phyloP scores from a whole-genome alignment of 2,888 invertebrate genomes.

The Ptychoptera contaminata region DNA sequence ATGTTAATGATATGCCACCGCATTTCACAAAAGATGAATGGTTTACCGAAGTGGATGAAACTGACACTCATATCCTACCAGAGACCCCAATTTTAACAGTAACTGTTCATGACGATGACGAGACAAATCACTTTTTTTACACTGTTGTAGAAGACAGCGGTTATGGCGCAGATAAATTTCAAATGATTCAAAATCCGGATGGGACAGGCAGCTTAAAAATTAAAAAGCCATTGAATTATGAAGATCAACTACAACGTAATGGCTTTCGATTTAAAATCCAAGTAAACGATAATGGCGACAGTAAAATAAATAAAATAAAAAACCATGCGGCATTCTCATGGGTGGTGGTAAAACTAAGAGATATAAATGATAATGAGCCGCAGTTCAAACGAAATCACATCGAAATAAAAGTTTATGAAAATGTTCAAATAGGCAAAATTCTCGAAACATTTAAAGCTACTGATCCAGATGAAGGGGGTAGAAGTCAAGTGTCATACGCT shows the following conservation, averaged over 20 bases:
- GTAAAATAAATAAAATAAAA: slow-evolving; percentile 67
- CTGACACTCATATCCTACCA: slow-evolving; percentile 78
- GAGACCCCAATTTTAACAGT: slow-evolving; percentile 90
- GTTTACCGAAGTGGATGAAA: slow-evolving; percentile 92
- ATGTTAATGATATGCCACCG: slow-evolving; percentile 97
- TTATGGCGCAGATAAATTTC: slow-evolving; percentile 91
- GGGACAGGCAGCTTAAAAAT: slow-evolving; percentile 90
- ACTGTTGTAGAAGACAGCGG: slow-evolving; percentile 89
- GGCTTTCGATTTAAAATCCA: slow-evolving; percentile 91
- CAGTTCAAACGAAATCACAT: slow-evolving; percentile 41
- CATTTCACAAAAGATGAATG: slow-evolving; percentile 92
- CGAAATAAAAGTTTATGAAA: slow-evolving; percentile 52
- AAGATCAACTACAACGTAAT: slow-evolving; percentile 86
- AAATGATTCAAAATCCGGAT: slow-evolving; percentile 91
- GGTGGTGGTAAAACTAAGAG: slow-evolving; percentile 33
- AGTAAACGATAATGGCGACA: slow-evolving; percentile 88
- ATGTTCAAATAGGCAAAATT: slow-evolving; percentile 51
- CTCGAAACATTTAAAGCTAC: slow-evolving; percentile 61
- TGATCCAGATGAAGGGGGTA: slow-evolving; percentile 62
- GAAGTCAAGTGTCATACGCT: slow-evolving; percentile 49
- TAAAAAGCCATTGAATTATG: slow-evolving; percentile 88
- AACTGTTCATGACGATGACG: slow-evolving; percentile 90
- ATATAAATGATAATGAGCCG: slow-evolving; percentile 41
- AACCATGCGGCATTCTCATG: slow-evolving; percentile 60
- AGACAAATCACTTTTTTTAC: slow-evolving; percentile 92